phyloP scores from a whole-genome alignment of 2,797 vertebrate species.

The Circus cinereus region DNA sequence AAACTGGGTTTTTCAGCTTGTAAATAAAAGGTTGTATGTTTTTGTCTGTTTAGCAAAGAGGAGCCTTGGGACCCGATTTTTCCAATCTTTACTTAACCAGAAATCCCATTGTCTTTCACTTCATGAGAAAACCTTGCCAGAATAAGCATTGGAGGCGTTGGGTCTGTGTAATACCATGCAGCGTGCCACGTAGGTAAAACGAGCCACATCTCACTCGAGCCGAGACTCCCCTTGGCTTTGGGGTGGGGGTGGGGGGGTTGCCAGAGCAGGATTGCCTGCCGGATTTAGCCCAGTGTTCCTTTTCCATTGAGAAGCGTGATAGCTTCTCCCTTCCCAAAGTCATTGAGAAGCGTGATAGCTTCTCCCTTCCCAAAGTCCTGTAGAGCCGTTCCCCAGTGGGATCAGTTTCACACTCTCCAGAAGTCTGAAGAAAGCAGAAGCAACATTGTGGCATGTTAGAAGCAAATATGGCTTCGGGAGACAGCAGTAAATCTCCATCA shows the following conservation, averaged over 20 bases:
- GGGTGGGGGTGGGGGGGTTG: accelerated
- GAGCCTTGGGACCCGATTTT: background rate
- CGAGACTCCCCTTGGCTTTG: accelerated
- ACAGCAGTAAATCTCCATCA: slow-evolving; percentile 70
- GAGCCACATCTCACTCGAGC: background rate
- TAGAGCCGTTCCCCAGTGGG: background rate
- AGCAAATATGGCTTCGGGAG: slow-evolving; percentile 63
- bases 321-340: slow-evolving; percentile 31
- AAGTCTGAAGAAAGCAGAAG: slow-evolving; percentile 69
- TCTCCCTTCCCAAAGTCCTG: slow-evolving; percentile 26
- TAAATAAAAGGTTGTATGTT: background rate
- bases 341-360: background rate
- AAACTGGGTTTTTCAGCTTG: background rate
- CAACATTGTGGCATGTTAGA: slow-evolving; percentile 77
- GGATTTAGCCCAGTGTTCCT: background rate
- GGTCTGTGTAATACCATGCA: accelerated
- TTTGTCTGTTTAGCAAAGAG: background rate
- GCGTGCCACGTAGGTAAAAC: background rate
- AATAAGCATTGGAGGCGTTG: background rate
- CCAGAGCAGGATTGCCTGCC: background rate
- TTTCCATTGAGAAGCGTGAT: background rate
- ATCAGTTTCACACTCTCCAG: slow-evolving; percentile 36
- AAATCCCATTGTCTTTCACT: background rate
- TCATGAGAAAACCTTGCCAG: background rate
- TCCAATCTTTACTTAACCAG: background rate